A percentile compares a stretch with the other conserved stretches of the same genome.
Evolutionary conservation across 2,113 vertebrate genomes (phyloP).

Genomic region (Albula glossodonta): DNA sequence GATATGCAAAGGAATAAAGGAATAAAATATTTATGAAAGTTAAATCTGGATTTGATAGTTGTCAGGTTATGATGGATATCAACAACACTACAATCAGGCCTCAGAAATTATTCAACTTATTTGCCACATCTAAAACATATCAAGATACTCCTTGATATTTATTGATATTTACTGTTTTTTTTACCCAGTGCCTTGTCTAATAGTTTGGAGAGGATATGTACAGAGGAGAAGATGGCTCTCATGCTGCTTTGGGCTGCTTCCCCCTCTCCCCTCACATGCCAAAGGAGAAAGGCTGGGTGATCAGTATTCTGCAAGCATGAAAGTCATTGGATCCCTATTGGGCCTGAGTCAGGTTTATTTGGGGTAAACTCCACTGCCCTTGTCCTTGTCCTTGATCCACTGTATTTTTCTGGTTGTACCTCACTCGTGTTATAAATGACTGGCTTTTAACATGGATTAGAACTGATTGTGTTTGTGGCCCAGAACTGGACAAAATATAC

Average conservation of each 20-base stretch:
- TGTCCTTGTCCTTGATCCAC: background rate
- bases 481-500: no score
- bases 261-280: background rate
- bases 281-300: background rate
- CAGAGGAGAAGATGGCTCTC: background rate
- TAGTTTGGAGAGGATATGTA: background rate
- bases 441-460: background rate
- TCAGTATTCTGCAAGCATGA: slow-evolving; percentile 11
- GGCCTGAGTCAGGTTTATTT: background rate
- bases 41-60: no score
- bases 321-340: slow-evolving; percentile 6
- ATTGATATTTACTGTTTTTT: no score
- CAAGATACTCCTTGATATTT: no score
- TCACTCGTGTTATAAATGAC: background rate
- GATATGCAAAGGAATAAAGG: no score
- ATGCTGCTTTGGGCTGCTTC: background rate
- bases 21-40: no score
- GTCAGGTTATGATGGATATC: no score
- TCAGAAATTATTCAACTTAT: no score
- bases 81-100: no score
- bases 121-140: no score
- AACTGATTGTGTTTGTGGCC: no score
- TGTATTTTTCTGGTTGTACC: background rate
- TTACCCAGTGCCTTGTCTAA: no score
- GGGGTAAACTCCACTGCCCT: slow-evolving; percentile 12